A percentile compares a stretch with the other conserved stretches of the same genome.
Conservation (phyloP, 2,888 invertebrate species). For the Muschampia plurimacula region DNA sequence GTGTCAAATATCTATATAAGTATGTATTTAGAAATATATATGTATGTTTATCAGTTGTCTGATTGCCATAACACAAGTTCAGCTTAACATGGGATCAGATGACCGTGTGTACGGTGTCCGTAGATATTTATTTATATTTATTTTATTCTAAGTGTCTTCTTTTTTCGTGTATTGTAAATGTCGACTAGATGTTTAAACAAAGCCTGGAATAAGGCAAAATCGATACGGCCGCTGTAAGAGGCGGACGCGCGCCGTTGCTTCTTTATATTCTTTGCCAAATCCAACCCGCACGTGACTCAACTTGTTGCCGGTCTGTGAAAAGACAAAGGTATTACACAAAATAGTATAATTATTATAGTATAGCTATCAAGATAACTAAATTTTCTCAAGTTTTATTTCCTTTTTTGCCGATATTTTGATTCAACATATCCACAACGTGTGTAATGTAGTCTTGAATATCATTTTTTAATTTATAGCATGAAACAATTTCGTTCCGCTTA, state of each 20-base stretch:
- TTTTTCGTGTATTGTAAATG: constrained; percentile 45
- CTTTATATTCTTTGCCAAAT: constrained; percentile 75
- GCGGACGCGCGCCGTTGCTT: constrained; percentile 77
- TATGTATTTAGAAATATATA: too few species aligned
- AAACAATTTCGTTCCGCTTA: constrained; percentile 2
- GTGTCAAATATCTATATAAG: too few species aligned
- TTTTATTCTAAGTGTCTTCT: too few species aligned
- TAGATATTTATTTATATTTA: too few species aligned
- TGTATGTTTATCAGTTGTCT: too few species aligned
- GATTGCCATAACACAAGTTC: too few species aligned
- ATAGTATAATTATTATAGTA: constrained; percentile 10
- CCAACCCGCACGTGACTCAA: constrained; percentile 80
- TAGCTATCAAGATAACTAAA: too few species aligned
- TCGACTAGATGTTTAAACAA: constrained; percentile 64
- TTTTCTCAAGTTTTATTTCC: not conserved
- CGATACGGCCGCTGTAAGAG: constrained; percentile 73
- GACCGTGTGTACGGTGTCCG: too few species aligned
- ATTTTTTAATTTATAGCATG: not conserved
- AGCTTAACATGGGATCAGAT: too few species aligned
- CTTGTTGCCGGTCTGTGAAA: constrained; percentile 72
- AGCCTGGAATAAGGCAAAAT: constrained; percentile 74
- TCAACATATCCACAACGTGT: not conserved
- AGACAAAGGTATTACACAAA: constrained; percentile 54
- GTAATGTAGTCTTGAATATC: too few species aligned
- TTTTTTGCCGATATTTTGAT: not conserved